Conservation (phyloP, 2,888 invertebrate genomes). For the Scaptomyza parva region DNA sequence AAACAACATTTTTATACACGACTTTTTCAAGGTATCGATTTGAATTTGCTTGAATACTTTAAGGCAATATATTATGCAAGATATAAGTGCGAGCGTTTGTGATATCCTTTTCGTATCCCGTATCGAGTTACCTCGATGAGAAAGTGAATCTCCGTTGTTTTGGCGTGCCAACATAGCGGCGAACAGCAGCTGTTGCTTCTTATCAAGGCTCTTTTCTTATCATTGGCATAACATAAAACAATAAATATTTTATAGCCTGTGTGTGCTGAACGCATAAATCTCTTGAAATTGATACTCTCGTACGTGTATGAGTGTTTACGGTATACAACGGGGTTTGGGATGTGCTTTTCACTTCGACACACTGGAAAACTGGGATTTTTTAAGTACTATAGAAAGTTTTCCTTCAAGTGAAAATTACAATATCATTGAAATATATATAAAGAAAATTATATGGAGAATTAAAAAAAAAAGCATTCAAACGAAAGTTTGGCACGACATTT, state of each 20-base stretch:
- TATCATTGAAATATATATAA: neutral
- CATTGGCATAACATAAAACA: constrained; percentile 70
- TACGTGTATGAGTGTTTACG: constrained; percentile 1
- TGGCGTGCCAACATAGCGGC: no score
- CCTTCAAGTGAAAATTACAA: no score
- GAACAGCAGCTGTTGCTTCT: constrained; percentile 47
- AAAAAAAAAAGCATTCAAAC: constrained; percentile 3
- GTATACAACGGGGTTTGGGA: neutral
- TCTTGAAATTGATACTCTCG: constrained; percentile 69
- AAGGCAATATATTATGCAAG: constrained; percentile 60
- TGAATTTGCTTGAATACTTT: constrained; percentile 58
- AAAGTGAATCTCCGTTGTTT: constrained; percentile 2
- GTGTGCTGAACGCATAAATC: constrained; percentile 71
- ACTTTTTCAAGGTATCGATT: neutral
- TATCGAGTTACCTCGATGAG: constrained; percentile 45
- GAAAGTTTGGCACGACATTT: no score
- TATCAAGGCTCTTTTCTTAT: constrained; percentile 57
- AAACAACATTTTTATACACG: neutral
- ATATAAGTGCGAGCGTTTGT: neutral
- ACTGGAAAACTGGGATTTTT: no score
- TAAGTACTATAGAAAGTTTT: no score
- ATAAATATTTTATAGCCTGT: constrained; percentile 78
- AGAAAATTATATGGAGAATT: constrained; percentile 12
- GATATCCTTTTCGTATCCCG: constrained; percentile 21
- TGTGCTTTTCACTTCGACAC: no score